Percentiles rank a stretch among this genome's conserved stretches.
phyloP scores from a whole-genome alignment of 2,888 invertebrate species.

The Pterobdella sp. region DNA sequence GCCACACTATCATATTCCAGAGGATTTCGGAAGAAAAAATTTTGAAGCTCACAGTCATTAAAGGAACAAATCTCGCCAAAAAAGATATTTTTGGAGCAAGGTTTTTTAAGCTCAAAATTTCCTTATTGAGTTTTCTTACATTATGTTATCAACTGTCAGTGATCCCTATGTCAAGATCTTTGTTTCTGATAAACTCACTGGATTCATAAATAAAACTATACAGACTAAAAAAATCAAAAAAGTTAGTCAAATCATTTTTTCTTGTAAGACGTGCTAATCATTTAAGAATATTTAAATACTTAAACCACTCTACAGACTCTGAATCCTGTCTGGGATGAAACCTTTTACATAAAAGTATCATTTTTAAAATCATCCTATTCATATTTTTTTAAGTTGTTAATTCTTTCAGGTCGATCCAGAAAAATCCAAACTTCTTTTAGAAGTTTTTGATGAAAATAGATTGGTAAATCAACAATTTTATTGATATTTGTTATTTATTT shows the following conservation, averaged over 20 bases:
- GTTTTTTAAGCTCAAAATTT: not conserved
- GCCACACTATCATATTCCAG: too few species aligned
- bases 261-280: not conserved
- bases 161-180: constrained; percentile 2
- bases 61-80: constrained; percentile 4
- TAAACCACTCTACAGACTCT: not conserved
- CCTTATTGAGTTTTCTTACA: not conserved
- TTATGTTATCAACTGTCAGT: not conserved
- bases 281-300: not conserved
- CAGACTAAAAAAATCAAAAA: constrained; percentile 6
- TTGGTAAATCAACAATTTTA: not conserved
- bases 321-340: not conserved
- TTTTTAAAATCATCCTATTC: not conserved
- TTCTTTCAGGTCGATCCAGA: not conserved
- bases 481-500: too few species aligned
- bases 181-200: constrained; percentile 5
- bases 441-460: not conserved
- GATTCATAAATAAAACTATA: not conserved
- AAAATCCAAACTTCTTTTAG: not conserved
- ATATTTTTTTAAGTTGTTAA: not conserved
- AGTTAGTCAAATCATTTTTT: not conserved
- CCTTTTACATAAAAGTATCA: not conserved
- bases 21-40: not conserved
- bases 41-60: not conserved
- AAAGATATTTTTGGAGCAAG: constrained; percentile 12